These are phyloP conservation scores for Threskiornis aethiopicus DNA, from an alignment of 2,797 vertebrate genomes.

Conservation along the genomic window DNA sequence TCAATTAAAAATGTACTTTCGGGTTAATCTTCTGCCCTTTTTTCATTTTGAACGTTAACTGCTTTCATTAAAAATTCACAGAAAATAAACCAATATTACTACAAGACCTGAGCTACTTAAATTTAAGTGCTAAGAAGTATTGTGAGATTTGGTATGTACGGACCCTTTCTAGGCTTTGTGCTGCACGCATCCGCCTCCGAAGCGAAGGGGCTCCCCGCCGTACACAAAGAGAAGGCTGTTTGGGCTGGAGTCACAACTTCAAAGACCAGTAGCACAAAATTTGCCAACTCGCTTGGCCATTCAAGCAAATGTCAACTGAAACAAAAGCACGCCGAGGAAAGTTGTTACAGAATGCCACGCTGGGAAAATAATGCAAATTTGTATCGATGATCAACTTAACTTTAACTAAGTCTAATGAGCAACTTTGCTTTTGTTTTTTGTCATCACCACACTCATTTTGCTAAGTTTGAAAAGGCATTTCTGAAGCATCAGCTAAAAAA, in stretches of 20 bases:
- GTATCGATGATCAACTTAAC: background rate
- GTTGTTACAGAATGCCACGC: background rate
- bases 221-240: constrained; percentile 42
- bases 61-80: background rate
- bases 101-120: background rate
- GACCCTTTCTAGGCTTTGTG: background rate
- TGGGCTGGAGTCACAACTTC: constrained; percentile 55
- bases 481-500: background rate
- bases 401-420: background rate
- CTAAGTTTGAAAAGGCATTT: background rate
- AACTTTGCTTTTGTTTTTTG: background rate
- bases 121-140: background rate
- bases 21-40: background rate
- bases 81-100: background rate
- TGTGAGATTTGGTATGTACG: background rate
- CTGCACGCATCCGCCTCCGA: background rate
- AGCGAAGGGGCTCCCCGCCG: background rate
- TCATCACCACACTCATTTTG: background rate
- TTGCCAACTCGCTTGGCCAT: constrained; percentile 52
- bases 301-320: constrained; percentile 48
- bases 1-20: background rate
- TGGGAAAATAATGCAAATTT: constrained; percentile 41
- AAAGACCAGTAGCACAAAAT: constrained; percentile 55
- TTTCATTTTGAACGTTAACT: background rate
- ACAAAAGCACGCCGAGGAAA: constrained; percentile 22